Evolutionary conservation across 1,140 invertebrate species (phyloP).

Genomic region (Bombus consobrinus): DNA sequence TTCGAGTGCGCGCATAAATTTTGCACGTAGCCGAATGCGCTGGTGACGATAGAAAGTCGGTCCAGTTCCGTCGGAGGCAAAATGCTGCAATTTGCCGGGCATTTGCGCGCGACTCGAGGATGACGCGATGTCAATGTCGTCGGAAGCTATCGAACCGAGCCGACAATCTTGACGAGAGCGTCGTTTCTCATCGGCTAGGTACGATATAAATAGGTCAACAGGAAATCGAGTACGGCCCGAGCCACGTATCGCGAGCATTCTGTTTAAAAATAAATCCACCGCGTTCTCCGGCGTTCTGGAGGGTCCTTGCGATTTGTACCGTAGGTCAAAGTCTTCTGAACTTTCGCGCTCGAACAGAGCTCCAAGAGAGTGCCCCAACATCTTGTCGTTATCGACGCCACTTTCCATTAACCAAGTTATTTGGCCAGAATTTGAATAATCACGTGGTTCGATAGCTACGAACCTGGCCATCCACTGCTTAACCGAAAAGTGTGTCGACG

Average conservation of each 20-base stretch:
- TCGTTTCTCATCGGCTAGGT: conserved; percentile 46
- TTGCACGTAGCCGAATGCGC: too few relatives aligned
- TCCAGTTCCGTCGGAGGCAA: background rate
- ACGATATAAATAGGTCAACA: conserved; percentile 77
- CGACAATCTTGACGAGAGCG: conserved; percentile 67
- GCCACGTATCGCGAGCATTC: conserved; percentile 49
- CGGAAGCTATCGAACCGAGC: conserved; percentile 47
- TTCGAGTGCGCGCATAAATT: too few relatives aligned
- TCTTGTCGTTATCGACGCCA: too few relatives aligned
- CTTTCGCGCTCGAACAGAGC: background rate
- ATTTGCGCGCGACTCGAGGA: conserved; percentile 2
- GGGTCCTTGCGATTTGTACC: conserved; percentile 33
- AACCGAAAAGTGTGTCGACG: background rate
- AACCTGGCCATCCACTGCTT: background rate
- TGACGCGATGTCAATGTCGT: conserved; percentile 1
- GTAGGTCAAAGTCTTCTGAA: conserved; percentile 52
- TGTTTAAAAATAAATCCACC: conserved; percentile 59
- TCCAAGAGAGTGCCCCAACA: background rate
- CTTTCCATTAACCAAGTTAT: too few relatives aligned
- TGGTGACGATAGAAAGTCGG: background rate
- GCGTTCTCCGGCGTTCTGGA: conserved; percentile 22
- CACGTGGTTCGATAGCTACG: too few relatives aligned
- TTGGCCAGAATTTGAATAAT: background rate
- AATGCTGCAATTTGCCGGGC: conserved; percentile 32
- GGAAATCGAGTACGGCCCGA: conserved; percentile 69